phyloP scores from a whole-genome alignment of 2,888 invertebrate genomes.

The Aradus depressus region DNA sequence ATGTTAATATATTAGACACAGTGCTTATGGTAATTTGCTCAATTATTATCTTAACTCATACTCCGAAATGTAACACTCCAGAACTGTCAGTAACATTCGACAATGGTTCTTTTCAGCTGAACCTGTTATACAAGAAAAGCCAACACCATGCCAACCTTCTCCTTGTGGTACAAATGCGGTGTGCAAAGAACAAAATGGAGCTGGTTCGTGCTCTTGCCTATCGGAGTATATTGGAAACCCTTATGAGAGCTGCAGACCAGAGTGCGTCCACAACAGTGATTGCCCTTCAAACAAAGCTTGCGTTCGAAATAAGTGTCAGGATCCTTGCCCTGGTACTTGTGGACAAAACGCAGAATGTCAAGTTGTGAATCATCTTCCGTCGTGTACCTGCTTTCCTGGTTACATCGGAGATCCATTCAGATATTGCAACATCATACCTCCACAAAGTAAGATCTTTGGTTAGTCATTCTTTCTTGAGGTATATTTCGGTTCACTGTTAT shows the following conservation, averaged over 20 bases:
- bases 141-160: conserved; percentile 48
- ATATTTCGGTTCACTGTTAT: conserved; percentile 2
- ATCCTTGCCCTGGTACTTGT: conserved; percentile 69
- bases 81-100: no score
- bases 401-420: conserved; percentile 66
- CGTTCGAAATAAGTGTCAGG: conserved; percentile 57
- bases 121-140: conserved; percentile 39
- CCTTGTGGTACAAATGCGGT: conserved; percentile 50
- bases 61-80: no score
- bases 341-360: conserved; percentile 62
- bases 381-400: conserved; percentile 54
- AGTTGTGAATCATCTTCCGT: conserved; percentile 58
- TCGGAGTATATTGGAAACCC: conserved; percentile 64
- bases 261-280: conserved; percentile 59
- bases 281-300: conserved; percentile 60
- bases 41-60: no score
- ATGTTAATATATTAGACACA: no score
- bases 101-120: conserved; percentile 24
- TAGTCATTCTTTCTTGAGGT: conserved; percentile 34
- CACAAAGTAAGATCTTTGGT: conserved; percentile 34
- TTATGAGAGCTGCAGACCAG: conserved; percentile 62
- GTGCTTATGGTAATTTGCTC: no score
- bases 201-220: conserved; percentile 53
- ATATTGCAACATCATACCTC: conserved; percentile 43
- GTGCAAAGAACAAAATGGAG: conserved; percentile 41